Evolutionary conservation across 2,797 vertebrate genomes (phyloP).

Genomic region (Rallus crepitans): DNA sequence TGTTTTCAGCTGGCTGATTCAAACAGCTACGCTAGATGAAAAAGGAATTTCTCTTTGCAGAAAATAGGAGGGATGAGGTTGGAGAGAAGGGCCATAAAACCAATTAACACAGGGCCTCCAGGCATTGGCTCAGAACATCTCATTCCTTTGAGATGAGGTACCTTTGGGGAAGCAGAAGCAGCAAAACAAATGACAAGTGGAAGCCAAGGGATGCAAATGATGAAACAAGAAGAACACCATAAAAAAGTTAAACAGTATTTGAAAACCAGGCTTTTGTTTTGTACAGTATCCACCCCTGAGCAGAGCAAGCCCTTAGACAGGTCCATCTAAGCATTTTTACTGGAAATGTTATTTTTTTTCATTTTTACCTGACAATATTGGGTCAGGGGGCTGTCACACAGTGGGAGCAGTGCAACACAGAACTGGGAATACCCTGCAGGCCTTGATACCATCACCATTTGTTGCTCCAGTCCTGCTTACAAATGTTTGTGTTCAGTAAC

Average conservation of each 20-base stretch:
- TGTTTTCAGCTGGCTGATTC: background rate
- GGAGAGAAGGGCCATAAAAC: slow-evolving; percentile 29
- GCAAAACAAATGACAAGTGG: slow-evolving; percentile 73
- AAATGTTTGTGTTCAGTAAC: background rate
- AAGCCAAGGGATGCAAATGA: slow-evolving; percentile 55
- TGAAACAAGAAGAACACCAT: slow-evolving; percentile 27
- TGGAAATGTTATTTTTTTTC: background rate
- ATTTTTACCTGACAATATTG: background rate
- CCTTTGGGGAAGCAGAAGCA: slow-evolving; percentile 41
- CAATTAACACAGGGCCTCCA: background rate
- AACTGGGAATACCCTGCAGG: background rate
- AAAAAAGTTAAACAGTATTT: background rate
- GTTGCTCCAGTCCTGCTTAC: background rate
- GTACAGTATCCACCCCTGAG: background rate
- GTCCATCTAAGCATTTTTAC: background rate
- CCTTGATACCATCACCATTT: background rate
- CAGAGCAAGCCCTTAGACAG: background rate
- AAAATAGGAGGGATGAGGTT: slow-evolving; percentile 5
- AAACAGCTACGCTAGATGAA: background rate
- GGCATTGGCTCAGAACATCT: slow-evolving; percentile 55
- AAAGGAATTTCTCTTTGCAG: background rate
- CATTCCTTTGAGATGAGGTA: slow-evolving; percentile 68
- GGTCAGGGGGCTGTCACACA: background rate
- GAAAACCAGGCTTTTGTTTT: background rate
- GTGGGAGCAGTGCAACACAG: background rate